Evolutionary conservation across 2,888 invertebrate species (phyloP), one percentile per base, ranked within the genome.

Genomic region (Osmoderma eremita): DNA sequence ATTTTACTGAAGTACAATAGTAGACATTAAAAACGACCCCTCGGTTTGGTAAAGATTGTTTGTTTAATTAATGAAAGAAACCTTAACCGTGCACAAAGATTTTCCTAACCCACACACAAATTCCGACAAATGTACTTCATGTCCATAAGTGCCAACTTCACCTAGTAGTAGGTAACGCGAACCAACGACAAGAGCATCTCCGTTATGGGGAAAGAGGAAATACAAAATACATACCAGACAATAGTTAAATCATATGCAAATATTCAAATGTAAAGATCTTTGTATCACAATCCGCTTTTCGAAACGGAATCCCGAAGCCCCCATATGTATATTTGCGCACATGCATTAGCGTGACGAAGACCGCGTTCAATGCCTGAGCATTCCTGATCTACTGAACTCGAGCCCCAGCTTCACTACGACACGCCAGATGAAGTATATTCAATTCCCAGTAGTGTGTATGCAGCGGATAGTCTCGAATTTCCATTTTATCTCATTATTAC

Each of bases 371-470:
- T 56, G 15, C 38, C 30, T 30, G 15, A 54, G 10, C 10, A 24
- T 20, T 41, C 22, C 24, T n/a, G 41, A 56, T 41, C 41, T 42
- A 42, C 22, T 22, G 56, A 56, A 56, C 56, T 41, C 13, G 41
- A 56, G 56, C 38, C n/a, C n/a, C n/a, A n/a, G 13, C 42, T 30
- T 10, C 42, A 56, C 42, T 41, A 56, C 41, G 56, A 24, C 22
- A 42, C 56, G 42, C 56, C 56, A 56, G 42, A 56, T 24, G 56
- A 24, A 56, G 41, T 42, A 41, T 56, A 56, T 56, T 56, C 56
- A 56, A 56, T 56, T 56, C 22, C 56, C 39, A 56, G 42, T 22
- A 56, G 24, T 41, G 41, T 53, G 18, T 38, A 17, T 18, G 20
- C 41, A 6, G 22, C 6, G 18, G 22, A 56, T 41, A 22, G 15